A percentile compares a stretch with the other conserved stretches of the same genome.
These are phyloP conservation scores for Calcarius ornatus DNA, from an alignment of 2,113 vertebrate genomes.

Conservation along the genomic window DNA sequence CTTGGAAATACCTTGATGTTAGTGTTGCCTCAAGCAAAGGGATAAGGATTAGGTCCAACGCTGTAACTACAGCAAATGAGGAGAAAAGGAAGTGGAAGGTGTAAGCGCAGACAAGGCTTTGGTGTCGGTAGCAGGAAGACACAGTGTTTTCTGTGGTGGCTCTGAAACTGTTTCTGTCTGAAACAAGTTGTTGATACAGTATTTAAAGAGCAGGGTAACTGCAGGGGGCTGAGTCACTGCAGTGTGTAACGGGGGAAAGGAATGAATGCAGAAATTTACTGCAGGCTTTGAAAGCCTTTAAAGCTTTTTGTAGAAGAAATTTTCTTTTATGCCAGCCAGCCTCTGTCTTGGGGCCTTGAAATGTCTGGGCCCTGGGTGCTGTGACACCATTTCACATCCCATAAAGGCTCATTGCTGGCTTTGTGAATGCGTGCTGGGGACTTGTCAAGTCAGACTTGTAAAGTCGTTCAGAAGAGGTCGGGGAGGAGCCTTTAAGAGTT, in stretches of 20 bases:
- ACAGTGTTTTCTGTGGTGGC: background rate
- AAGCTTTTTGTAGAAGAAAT: background rate
- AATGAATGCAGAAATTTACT: background rate
- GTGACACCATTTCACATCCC: background rate
- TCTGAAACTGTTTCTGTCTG: background rate
- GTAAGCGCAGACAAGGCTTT: background rate
- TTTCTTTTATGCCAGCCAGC: background rate
- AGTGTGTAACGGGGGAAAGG: no score
- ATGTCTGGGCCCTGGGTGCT: background rate
- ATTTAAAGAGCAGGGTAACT: background rate
- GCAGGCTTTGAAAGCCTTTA: background rate
- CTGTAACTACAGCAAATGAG: background rate
- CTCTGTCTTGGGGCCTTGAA: background rate
- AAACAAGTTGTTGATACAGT: background rate
- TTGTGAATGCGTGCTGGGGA: fast-evolving
- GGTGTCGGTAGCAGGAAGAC: background rate
- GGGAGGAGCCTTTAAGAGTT: background rate
- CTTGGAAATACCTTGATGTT: background rate
- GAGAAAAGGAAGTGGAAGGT: background rate
- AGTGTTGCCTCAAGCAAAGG: background rate
- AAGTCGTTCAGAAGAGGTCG: background rate
- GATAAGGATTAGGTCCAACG: background rate
- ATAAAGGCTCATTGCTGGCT: background rate
- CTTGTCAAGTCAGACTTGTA: background rate
- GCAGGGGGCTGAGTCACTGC: background rate